Evolutionary conservation across 2,113 vertebrate species (phyloP), one percentile per base, ranked within the genome.

Genomic region (Clarias magur): DNA sequence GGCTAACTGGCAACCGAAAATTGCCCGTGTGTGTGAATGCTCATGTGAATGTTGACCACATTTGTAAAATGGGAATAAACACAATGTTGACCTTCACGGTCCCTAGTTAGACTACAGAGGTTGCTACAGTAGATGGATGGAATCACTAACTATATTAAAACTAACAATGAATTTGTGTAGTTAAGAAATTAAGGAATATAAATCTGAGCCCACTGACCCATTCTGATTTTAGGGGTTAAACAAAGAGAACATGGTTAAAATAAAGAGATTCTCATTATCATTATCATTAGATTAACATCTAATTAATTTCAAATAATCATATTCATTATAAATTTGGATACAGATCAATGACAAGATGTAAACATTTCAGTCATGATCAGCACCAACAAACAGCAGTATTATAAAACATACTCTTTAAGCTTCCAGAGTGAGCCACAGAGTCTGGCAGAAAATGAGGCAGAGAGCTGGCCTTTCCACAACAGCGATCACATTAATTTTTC

Each of bases 401-500:
- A 72, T 54, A 23, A 75, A 76, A 56, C 21, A 59, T 34, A 19
- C 19, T 17, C 57, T 73, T 27, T 16, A 38, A 53, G 80, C 54
- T 2, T 38, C 38, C 57, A 75, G 13, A n/a, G 2, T 60, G 59
- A 76, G 27, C 54, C 80, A 30, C 30, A 68, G 7, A 80, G 62
- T 83, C 34, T 75, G 57, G 27, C 38, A 30, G 48, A 76, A 48
- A 78, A 83, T 80, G 13, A 70, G 56, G 19, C 23, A 81, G 4
- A 84, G 72, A 81, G 25, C 42, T 67, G 75, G 54, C 86, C 78
- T 82, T 84, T 76, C 60, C 56, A 54, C 27, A 76, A 48, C 17
- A 81, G 65, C 59, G 42, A 67, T 59, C 17, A 30, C 15, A 88
- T 84, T 88, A 75, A 65, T 82, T 80, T 48, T 86, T 59, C 23